Conservation (phyloP, 2,113 vertebrate genomes). For the Stercorarius parasiticus region DNA sequence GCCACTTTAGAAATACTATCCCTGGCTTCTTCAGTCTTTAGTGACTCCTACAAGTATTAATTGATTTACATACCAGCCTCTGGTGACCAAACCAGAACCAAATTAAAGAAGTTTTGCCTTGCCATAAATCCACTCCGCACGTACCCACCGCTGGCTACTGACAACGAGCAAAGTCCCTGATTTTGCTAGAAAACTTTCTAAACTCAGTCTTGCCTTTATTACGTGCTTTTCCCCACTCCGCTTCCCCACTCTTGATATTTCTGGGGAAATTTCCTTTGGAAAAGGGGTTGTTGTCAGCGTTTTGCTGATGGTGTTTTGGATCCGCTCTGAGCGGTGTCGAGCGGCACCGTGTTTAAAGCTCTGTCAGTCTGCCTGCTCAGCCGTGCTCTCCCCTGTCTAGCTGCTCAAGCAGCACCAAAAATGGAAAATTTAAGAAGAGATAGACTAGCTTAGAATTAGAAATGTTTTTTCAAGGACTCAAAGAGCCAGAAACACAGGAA, state of each 20-base stretch:
- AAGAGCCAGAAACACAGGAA: not conserved
- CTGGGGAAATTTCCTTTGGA: not conserved
- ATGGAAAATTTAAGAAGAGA: not conserved
- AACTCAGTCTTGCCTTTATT: not conserved
- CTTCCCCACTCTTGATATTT: not conserved
- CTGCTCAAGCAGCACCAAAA: not conserved
- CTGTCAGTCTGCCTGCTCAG: not conserved
- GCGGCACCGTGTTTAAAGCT: accelerated
- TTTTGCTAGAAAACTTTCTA: not conserved
- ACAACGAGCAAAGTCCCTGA: not conserved
- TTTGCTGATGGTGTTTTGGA: not conserved
- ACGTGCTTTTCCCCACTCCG: not conserved
- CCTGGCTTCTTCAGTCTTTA: not conserved
- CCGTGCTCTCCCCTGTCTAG: not conserved
- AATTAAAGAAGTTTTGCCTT: not conserved
- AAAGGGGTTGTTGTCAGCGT: not conserved
- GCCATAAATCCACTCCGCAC: not conserved
- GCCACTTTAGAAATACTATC: not conserved
- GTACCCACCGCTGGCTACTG: accelerated
- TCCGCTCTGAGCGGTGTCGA: not conserved
- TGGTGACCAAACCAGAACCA: not conserved
- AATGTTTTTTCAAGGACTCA: not conserved
- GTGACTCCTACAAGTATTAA: not conserved
- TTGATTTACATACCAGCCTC: not conserved
- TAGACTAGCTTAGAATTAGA: not conserved